Evolutionary conservation across 53 echinoderm and acorn worm genomes (phyloP).

Genomic region (Echinarachnius parma): DNA sequence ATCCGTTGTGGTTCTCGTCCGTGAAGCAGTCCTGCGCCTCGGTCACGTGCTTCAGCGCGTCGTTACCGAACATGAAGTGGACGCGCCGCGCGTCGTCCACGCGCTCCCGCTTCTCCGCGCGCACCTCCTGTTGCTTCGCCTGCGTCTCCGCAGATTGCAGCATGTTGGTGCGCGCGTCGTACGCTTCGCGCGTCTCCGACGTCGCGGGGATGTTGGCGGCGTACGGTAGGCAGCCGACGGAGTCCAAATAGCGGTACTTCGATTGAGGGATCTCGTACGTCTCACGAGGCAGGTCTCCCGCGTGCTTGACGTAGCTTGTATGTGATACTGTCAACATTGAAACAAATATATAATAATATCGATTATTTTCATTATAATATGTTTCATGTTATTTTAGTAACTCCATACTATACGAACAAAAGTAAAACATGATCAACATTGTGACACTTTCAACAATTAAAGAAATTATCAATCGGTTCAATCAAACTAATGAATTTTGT

Average conservation of each 20-base stretch:
- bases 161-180: constrained; percentile 41
- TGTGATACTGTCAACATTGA: constrained; percentile 67
- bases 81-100: constrained; percentile 78
- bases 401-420: too few species aligned
- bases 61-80: constrained; percentile 85
- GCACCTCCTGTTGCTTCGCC: constrained; percentile 44
- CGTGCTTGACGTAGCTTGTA: constrained; percentile 62
- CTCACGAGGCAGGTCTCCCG: constrained; percentile 10
- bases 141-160: constrained; percentile 37
- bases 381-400: too few species aligned
- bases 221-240: constrained; percentile 74
- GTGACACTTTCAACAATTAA: too few species aligned
- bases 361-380: too few species aligned
- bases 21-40: constrained; percentile 72
- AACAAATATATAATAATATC: too few species aligned
- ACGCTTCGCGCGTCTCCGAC: constrained; percentile 85
- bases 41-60: constrained; percentile 42
- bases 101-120: constrained; percentile 62
- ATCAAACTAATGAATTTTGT: too few species aligned
- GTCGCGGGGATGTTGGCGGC: constrained; percentile 55
- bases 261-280: constrained; percentile 46
- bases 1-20: constrained; percentile 29
- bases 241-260: constrained; percentile 79
- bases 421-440: too few species aligned
- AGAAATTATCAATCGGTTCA: too few species aligned